Evolutionary conservation across 2,888 invertebrate species (phyloP), one percentile per base, ranked within the genome.

Genomic region (Halictus quadricinctus): DNA sequence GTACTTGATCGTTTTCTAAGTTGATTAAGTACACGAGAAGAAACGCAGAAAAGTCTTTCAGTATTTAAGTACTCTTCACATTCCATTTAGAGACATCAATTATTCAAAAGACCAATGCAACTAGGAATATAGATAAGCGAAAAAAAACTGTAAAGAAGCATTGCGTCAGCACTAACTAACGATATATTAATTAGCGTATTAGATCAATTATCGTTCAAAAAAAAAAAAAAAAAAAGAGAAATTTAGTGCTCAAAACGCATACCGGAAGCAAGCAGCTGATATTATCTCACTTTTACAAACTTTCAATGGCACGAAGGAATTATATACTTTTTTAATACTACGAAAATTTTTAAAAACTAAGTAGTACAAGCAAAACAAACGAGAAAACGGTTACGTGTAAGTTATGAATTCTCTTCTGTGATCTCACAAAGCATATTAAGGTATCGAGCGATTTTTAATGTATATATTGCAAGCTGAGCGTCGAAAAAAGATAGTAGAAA

Each of bases 351-450:
- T 58, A 48, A 64, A 66, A 79, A 29, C 13, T 58, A 84, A n/a
- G 48, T 69, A 72, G 83, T 48, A 73, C 75, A 64, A 25, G 43
- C 48, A 82, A 58, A 58, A 70, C 18, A 29, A 64, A 72, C 50
- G 46, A 80, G 64, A 64, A 64, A 58, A 58, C 58, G 12, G 50
- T 75, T 29, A 54, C 50, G 48, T 75, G 36, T 48, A 50, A 43
- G 69, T 36, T 83, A 83, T 60, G 25, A 78, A 78, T 54, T 64
- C 74, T 83, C 25, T 77, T 77, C 69, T 83, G 72, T 84, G 79
- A 84, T 84, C 66, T 84, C 58, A 18, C 41, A 36, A 77, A 79
- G 29, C 36, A 41, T 41, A n/a, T 48, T 73, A 43, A 60, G 43
- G 29, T 54, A 29, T n/a, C n/a, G n/a, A 12, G 48, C 43, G 43